Conservation (phyloP, 1,140 invertebrate species). For the Yoshiicerus persimilis region DNA sequence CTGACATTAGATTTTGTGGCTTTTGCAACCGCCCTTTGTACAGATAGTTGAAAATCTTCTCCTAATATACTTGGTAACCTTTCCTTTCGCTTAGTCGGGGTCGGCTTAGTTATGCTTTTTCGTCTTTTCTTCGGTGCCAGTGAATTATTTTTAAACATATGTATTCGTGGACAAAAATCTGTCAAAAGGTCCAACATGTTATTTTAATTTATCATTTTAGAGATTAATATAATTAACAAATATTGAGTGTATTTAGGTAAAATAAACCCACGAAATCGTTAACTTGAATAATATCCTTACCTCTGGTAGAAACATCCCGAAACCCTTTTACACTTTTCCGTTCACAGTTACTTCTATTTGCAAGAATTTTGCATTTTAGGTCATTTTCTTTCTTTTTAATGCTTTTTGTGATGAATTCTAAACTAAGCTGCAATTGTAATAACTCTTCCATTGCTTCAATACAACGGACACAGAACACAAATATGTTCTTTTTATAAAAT, state of each 20-base stretch:
- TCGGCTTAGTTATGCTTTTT: no score
- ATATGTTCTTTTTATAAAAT: not conserved
- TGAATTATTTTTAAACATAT: not conserved
- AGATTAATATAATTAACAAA: no score
- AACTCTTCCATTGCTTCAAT: not conserved
- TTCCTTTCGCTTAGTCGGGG: no score
- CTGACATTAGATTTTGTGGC: no score
- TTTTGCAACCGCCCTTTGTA: no score
- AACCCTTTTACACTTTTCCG: not conserved
- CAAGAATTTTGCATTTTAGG: not conserved
- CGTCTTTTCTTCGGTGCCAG: not conserved
- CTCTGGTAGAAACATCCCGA: not conserved
- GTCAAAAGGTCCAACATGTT: no score
- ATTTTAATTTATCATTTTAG: no score
- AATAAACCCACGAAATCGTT: no score
- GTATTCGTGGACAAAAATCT: not conserved
- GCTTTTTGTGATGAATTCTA: not conserved
- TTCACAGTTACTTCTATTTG: not conserved
- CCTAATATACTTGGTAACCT: no score
- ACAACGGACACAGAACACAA: not conserved
- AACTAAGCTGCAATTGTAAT: not conserved
- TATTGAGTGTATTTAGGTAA: no score
- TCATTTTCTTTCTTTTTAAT: not conserved
- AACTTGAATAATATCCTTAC: not conserved
- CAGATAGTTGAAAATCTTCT: no score